A percentile compares a stretch with the other conserved stretches of the same genome.
Conservation (phyloP, 2,888 invertebrate species). For the Ennomos quercinarius region DNA sequence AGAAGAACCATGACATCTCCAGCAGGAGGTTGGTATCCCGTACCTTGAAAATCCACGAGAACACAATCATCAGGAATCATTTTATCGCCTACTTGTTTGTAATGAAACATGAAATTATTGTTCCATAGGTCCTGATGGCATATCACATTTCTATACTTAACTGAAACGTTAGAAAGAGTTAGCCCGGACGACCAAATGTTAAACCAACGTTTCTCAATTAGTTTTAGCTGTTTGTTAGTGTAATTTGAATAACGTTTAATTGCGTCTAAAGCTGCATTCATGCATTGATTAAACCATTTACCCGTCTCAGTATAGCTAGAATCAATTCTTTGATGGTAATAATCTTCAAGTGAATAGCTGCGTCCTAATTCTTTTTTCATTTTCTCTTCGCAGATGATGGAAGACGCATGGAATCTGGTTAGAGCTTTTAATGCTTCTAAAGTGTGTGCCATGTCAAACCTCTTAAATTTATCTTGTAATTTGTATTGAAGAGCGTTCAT, state of each 20-base stretch:
- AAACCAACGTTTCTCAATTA: conserved; percentile 62
- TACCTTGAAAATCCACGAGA: conserved; percentile 89
- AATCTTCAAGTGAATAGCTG: conserved; percentile 63
- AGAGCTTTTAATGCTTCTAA: conserved; percentile 73
- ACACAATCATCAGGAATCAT: conserved; percentile 81
- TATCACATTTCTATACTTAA: conserved; percentile 77
- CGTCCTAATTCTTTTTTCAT: conserved; percentile 57
- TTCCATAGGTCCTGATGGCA: conserved; percentile 88
- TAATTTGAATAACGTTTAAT: conserved; percentile 67
- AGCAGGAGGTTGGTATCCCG: conserved; percentile 87
- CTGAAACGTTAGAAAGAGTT: conserved; percentile 55
- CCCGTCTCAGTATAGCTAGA: conserved; percentile 60
- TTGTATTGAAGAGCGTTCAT: conserved; percentile 63
- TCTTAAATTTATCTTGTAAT: conserved; percentile 61
- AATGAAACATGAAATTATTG: conserved; percentile 87
- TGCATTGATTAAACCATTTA: conserved; percentile 71
- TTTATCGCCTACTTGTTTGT: conserved; percentile 46
- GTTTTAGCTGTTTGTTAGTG: conserved; percentile 43
- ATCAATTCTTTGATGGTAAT: conserved; percentile 51
- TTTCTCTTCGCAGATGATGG: conserved; percentile 80
- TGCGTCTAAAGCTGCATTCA: conserved; percentile 65
- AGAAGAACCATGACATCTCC: conserved; percentile 86
- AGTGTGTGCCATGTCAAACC: conserved; percentile 78
- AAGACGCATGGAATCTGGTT: conserved; percentile 81
- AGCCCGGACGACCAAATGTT: conserved; percentile 63